phyloP scores from a whole-genome alignment of 2,888 invertebrate species.

The Sminthurinus aureus region DNA sequence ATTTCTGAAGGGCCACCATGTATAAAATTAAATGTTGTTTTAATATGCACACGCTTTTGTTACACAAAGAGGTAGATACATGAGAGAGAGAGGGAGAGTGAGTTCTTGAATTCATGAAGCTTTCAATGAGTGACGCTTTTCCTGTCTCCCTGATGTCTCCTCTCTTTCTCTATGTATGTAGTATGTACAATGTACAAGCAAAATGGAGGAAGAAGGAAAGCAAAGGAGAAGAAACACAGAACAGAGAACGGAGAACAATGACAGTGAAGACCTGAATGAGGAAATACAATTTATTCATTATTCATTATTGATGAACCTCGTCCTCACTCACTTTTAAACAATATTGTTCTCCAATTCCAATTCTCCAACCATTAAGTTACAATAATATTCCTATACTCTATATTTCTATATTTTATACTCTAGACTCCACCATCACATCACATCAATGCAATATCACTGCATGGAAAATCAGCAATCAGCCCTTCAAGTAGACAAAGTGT shows the following conservation, averaged over 20 bases:
- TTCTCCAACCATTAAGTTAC: too few relatives aligned
- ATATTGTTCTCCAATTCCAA: too few relatives aligned
- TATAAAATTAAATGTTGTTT: too few relatives aligned
- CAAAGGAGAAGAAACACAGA: neutral
- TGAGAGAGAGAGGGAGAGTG: neutral
- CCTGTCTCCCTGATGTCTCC: neutral
- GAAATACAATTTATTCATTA: constrained; percentile 40
- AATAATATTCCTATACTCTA: too few relatives aligned
- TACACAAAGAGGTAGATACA: too few relatives aligned
- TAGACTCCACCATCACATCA: too few relatives aligned
- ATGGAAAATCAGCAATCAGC: too few relatives aligned
- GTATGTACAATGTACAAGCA: neutral
- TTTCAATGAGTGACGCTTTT: neutral
- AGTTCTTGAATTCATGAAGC: neutral
- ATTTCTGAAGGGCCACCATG: too few relatives aligned
- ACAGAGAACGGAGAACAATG: constrained; percentile 12
- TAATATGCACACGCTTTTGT: too few relatives aligned
- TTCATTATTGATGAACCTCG: constrained; percentile 20
- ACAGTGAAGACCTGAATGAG: constrained; percentile 20
- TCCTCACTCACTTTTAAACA: neutral
- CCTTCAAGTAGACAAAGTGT: too few relatives aligned
- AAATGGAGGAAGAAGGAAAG: neutral
- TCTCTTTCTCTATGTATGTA: neutral
- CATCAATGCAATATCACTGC: too few relatives aligned
- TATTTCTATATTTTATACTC: too few relatives aligned